Evolutionary conservation across 2,113 vertebrate species (phyloP), one percentile per base, ranked within the genome.

Genomic region (Tetrax tetrax): DNA sequence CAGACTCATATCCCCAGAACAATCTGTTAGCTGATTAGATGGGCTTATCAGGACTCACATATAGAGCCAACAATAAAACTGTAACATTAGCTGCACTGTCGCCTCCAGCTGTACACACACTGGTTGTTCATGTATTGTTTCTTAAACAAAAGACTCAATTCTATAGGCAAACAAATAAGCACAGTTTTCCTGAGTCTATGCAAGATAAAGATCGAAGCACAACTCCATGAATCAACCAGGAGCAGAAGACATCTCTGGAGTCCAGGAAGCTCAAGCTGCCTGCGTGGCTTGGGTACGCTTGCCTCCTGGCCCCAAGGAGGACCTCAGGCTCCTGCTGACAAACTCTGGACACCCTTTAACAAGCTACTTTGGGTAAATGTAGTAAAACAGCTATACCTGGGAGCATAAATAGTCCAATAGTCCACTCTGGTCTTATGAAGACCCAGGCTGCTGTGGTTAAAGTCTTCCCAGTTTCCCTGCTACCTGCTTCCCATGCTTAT

Each of bases 231-330:
- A 38, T 12, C 47, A 71, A 9, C 3, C 14, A 38, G 33, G 4
- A 75, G 12, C 11, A 80, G 6, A 31, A 64, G 60, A 38, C 2
- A 64, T 28, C 41, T 45, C 22, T 65, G 15, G 38, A 83, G 6
- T 4, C 8, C 0, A 0, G 2, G 54, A 11, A 81, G 43, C 14
- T 57, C 21, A 17, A 38, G 23, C 8, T 79, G 56, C 33, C 48
- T 7, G 2, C 13, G 3, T 2, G 7, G 14, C n/a, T 50, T 17
- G 14, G 33, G 35, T 22, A 17, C 4, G 1, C 12, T 28, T n/a
- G 12, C 14, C 29, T 77, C 9, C n/a, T 10, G 41, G n/a, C 38
- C 33, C 20, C 17, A 41, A 4, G 22, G 51, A 48, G 66, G 24
- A 24, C 19, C 28, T 54, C n/a, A 25, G 35, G 33, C 24, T 74